Base-by-base conservation (phyloP, 2,888 invertebrate genomes). In the Ophraella communa region DNA sequence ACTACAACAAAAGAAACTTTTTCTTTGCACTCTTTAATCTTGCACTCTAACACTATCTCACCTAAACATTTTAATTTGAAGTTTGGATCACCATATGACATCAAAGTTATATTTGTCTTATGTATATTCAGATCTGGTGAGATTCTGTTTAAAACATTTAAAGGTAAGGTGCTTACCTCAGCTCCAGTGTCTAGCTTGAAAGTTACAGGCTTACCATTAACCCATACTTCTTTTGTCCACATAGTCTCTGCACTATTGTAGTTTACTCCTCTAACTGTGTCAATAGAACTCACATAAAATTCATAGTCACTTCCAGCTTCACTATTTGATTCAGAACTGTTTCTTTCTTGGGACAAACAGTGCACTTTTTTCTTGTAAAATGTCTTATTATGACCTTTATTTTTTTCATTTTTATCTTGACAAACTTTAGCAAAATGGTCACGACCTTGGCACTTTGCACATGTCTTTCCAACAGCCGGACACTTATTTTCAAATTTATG, bases 181-280 rank as follows among this genome's bases (percentile, higher is more conserved):
- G 68, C 61, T 54, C 62, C 68, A 17, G 67, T 55, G 30, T 67
- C 65, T 23, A 69, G 30, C 51, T 67, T 69, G 59, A 67, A 69
- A 17, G 30, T 45, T n/a, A 67, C 58, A 27, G 30, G 42, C 23
- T 55, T 55, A 60, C 47, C 44, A 30, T 64, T 58, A 4, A 69
- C 21, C 11, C n/a, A 42, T 17, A 68, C 33, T 20, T 62, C 27
- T 21, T 52, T 47, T 4, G 54, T 60, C 68, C 68, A 66, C 45
- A 62, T 62, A 4, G 42, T 62, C 23, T 57, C 58, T 23, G 17
- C 24, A 4, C 14, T 49, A 5, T 10, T 10, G 5, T 27, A 8
- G 10, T 39, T 42, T 7, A 10, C 21, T 8, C 10, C 44, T 24
- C 39, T 11, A 23, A 17, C 17, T 11, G 3, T 47, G 20, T 49